These are phyloP conservation scores for Orthonyx spaldingii DNA, from an alignment of 2,113 vertebrate species.

Conservation along the genomic window DNA sequence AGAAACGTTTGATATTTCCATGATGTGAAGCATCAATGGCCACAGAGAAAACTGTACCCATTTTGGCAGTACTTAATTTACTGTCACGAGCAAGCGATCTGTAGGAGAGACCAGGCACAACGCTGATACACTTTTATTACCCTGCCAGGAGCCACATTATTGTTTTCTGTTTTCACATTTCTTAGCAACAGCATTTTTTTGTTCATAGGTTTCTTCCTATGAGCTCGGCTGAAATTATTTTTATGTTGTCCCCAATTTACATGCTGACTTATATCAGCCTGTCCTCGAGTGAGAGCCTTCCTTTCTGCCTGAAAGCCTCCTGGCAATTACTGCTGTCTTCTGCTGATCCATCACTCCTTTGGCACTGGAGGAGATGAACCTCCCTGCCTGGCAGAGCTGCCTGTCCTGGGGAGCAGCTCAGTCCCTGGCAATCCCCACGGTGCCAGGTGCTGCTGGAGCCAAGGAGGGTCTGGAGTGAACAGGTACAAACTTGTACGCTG, in stretches of 20 bases:
- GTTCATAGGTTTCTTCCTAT: neutral
- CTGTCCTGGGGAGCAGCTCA: neutral
- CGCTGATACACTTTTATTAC: neutral
- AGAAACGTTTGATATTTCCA: slow-evolving; percentile 36
- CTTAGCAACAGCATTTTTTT: slow-evolving; percentile 23
- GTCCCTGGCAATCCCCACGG: neutral
- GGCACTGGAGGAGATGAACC: neutral
- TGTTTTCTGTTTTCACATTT: slow-evolving; percentile 47
- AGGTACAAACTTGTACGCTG: neutral
- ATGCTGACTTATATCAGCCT: slow-evolving; percentile 13
- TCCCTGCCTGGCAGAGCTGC: neutral
- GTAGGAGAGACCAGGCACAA: neutral
- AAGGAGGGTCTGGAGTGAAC: neutral
- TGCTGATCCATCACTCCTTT: neutral
- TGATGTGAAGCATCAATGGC: slow-evolving; percentile 28
- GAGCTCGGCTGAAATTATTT: neutral
- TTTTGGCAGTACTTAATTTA: slow-evolving; percentile 46
- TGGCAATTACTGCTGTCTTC: neutral
- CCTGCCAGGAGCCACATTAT: slow-evolving; percentile 30
- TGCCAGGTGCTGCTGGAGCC: neutral
- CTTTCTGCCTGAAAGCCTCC: slow-evolving; percentile 24
- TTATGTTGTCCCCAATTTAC: slow-evolving; percentile 23
- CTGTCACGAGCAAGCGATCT: neutral
- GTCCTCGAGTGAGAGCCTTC: neutral
- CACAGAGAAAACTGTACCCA: slow-evolving; percentile 8